Conservation (phyloP, 2,888 invertebrate genomes). For the Drosophila lutescens region DNA sequence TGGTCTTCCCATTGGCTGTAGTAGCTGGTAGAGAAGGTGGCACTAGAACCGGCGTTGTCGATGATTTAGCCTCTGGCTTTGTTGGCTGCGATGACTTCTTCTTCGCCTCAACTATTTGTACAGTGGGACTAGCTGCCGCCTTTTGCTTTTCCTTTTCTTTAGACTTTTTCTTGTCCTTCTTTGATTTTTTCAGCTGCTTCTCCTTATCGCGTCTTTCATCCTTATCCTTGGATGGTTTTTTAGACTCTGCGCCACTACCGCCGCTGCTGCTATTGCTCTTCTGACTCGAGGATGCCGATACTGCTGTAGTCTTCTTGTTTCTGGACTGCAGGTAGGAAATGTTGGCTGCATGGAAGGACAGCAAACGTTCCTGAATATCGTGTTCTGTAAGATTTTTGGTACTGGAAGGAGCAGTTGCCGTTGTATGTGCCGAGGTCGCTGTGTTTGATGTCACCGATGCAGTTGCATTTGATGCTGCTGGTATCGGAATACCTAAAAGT, state of each 20-base stretch:
- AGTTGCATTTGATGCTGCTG: slow-evolving; percentile 7
- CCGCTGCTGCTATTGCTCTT: slow-evolving; percentile 39
- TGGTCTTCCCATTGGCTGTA: slow-evolving; percentile 63
- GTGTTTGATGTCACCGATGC: neutral
- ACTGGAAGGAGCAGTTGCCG: slow-evolving; percentile 13
- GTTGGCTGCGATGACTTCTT: slow-evolving; percentile 13
- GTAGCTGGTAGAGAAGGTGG: neutral
- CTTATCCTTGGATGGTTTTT: slow-evolving; percentile 59
- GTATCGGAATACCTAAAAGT: neutral
- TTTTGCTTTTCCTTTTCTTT: slow-evolving; percentile 63
- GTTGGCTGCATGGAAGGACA: slow-evolving; percentile 88
- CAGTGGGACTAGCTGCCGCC: slow-evolving; percentile 21
- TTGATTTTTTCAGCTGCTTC: slow-evolving; percentile 60
- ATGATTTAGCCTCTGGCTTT: slow-evolving; percentile 21
- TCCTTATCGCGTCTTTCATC: slow-evolving; percentile 63
- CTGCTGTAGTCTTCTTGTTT: slow-evolving; percentile 85
- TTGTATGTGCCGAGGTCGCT: neutral
- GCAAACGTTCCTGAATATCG: slow-evolving; percentile 87
- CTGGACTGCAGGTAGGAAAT: slow-evolving; percentile 87
- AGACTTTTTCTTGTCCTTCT: slow-evolving; percentile 70
- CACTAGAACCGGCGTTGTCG: slow-evolving; percentile 23
- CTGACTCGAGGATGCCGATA: slow-evolving; percentile 25
- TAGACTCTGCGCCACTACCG: slow-evolving; percentile 13
- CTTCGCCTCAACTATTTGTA: slow-evolving; percentile 27
- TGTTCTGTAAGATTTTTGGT: slow-evolving; percentile 84